Evolutionary conservation across 2,888 invertebrate genomes (phyloP).

Genomic region (Camponotus fellah): DNA sequence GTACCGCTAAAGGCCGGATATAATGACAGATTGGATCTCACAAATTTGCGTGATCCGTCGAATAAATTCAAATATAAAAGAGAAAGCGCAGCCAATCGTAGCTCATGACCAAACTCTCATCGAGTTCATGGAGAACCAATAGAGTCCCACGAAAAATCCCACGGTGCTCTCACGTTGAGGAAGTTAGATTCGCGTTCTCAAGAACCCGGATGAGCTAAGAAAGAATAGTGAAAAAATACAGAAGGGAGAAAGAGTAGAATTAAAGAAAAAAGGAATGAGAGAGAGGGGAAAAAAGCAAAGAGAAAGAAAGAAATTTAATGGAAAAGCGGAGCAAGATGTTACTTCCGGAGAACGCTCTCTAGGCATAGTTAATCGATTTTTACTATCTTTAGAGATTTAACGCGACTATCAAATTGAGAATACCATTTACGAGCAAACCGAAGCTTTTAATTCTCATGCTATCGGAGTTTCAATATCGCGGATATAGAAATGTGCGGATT

Average conservation of each 20-base stretch:
- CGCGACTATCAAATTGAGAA: background rate
- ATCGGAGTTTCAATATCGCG: background rate
- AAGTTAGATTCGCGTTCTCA: conserved; percentile 51
- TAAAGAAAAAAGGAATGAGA: conserved; percentile 12
- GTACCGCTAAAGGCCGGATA: background rate
- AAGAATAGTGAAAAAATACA: background rate
- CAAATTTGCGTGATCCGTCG: conserved; percentile 12
- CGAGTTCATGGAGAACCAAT: conserved; percentile 66
- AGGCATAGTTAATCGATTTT: conserved; percentile 54
- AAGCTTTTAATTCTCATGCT: conserved; percentile 2
- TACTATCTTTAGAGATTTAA: conserved; percentile 43
- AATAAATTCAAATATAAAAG: conserved; percentile 15
- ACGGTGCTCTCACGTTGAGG: conserved; percentile 51
- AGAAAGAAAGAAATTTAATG: conserved; percentile 55
- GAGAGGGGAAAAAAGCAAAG: background rate
- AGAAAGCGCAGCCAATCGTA: conserved; percentile 40
- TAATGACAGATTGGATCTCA: background rate
- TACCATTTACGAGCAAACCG: conserved; percentile 19
- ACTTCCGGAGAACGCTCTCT: background rate
- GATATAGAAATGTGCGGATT: background rate
- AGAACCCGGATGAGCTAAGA: conserved; percentile 39
- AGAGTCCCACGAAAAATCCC: conserved; percentile 71
- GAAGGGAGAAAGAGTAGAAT: conserved; percentile 26
- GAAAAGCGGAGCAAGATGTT: conserved; percentile 50
- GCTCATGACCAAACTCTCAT: conserved; percentile 44